Evolutionary conservation across 2,113 vertebrate genomes (phyloP).

Genomic region (Solenodon paradoxus): DNA sequence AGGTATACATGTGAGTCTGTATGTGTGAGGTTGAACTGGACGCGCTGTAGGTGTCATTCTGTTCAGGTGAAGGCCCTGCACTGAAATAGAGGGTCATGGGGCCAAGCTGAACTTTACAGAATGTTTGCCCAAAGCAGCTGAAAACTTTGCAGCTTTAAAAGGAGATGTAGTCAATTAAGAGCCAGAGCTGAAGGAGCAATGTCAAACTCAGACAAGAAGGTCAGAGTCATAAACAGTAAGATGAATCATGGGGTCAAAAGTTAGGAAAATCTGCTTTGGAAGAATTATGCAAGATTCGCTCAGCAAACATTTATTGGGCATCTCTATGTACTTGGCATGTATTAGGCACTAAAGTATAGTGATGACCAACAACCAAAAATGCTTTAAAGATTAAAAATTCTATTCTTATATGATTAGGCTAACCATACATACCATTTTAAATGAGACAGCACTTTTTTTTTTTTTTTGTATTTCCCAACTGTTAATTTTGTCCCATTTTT

Average conservation of each 20-base stretch:
- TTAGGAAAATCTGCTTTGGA: neutral
- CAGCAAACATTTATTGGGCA: neutral
- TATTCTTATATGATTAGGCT: too few species aligned
- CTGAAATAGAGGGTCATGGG: neutral
- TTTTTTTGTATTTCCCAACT: too few species aligned
- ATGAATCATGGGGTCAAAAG: neutral
- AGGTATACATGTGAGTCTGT: neutral
- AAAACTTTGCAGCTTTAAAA: neutral
- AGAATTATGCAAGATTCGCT: constrained; percentile 11
- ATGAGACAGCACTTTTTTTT: too few species aligned
- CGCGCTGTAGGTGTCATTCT: neutral
- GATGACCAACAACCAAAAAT: neutral
- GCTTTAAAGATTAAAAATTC: neutral
- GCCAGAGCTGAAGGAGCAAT: neutral
- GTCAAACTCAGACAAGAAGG: neutral
- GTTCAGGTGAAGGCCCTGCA: neutral
- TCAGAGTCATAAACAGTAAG: neutral
- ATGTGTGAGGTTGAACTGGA: neutral
- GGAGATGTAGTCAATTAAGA: neutral
- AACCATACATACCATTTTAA: too few species aligned
- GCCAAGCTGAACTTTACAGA: neutral
- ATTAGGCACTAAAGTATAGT: neutral
- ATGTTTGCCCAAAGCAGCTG: neutral
- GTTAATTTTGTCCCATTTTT: too few species aligned
- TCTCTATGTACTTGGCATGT: neutral